Conservation (phyloP, 1,140 invertebrate species). For the Bactericera cockerelli region DNA sequence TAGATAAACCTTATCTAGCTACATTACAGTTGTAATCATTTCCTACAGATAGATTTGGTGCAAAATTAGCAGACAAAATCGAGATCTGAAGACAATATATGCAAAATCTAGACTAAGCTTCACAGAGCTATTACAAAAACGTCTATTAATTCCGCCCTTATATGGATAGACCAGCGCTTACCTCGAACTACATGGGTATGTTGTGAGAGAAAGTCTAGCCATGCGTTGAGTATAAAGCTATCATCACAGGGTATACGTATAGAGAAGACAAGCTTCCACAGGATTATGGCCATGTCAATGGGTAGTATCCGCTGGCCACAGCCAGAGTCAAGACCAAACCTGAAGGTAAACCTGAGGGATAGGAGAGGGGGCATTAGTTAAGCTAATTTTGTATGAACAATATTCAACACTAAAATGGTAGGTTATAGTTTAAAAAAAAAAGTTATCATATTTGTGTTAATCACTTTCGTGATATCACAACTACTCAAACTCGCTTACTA, state of each 20-base stretch:
- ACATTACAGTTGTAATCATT: not conserved
- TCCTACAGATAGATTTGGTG: not conserved
- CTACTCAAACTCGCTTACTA: too few species aligned
- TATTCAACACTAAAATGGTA: too few species aligned
- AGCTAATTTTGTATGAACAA: too few species aligned
- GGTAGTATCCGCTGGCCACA: conserved; percentile 80
- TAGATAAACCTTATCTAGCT: too few species aligned
- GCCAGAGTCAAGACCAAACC: conserved; percentile 75
- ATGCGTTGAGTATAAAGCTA: not conserved
- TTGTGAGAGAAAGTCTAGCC: not conserved
- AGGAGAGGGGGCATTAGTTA: too few species aligned
- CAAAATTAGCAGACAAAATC: too few species aligned
- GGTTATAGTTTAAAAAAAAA: too few species aligned
- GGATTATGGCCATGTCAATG: conserved; percentile 72
- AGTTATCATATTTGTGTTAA: too few species aligned
- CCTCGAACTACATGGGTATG: conserved; percentile 7
- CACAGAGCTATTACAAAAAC: too few species aligned
- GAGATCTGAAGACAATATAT: too few species aligned
- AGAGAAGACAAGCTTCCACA: conserved; percentile 88
- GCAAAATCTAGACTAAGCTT: not conserved
- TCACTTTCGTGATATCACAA: too few species aligned
- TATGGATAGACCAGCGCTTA: not conserved
- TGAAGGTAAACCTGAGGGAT: conserved; percentile 40
- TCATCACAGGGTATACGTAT: conserved; percentile 55
- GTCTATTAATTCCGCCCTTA: too few species aligned